Conservation (phyloP, 2,797 vertebrate species). For the Eulemur mongoz region DNA sequence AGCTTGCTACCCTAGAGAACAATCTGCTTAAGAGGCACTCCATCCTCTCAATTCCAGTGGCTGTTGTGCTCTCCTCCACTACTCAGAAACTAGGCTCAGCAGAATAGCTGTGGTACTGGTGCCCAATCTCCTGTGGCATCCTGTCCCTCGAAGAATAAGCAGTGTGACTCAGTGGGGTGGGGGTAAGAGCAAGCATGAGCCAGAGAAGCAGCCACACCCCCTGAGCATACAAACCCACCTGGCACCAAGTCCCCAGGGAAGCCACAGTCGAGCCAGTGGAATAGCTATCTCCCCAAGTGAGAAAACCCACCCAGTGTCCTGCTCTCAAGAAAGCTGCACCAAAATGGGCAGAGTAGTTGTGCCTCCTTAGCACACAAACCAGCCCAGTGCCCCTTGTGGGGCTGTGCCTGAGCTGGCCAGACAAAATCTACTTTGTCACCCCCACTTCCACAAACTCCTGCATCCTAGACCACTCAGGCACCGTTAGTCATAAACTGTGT, state of each 20-base stretch:
- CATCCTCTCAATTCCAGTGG: too few relatives aligned
- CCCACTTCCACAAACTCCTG: background rate
- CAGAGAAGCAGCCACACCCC: background rate
- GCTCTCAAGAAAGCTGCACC: background rate
- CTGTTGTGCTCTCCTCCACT: background rate
- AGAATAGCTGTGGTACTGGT: background rate
- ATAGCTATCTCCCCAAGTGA: background rate
- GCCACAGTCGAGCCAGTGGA: background rate
- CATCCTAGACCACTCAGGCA: background rate
- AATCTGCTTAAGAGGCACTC: background rate
- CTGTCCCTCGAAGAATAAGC: background rate
- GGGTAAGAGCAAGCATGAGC: background rate
- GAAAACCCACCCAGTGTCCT: background rate
- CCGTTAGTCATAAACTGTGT: background rate
- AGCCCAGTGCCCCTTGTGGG: background rate
- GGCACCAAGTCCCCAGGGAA: background rate
- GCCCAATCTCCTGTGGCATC: background rate
- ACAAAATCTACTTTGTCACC: background rate
- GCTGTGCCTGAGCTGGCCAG: background rate
- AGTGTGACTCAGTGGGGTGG: background rate
- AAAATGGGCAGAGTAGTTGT: background rate
- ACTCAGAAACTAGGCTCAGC: background rate
- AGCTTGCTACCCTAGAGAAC: background rate
- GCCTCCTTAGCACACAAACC: background rate
- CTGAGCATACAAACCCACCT: background rate